These are phyloP conservation scores for Parauchenoglanis ngamensis DNA, from an alignment of 2,797 vertebrate species.

Conservation along the genomic window DNA sequence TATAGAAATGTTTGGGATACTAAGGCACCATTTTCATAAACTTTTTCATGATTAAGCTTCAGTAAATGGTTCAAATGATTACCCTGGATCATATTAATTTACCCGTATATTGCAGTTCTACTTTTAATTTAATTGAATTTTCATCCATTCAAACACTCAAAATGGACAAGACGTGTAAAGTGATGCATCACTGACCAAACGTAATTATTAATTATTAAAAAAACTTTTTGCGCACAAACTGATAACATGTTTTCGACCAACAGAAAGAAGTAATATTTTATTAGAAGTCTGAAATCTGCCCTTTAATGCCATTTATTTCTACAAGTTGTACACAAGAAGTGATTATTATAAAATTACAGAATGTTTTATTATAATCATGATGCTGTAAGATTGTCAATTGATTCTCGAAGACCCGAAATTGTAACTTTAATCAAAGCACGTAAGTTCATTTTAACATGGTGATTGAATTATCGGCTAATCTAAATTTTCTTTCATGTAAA, in stretches of 20 bases:
- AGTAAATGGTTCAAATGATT: background rate
- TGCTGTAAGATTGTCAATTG: background rate
- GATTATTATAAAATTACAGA: background rate
- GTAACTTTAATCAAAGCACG: background rate
- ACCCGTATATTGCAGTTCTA: background rate
- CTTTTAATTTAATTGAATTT: background rate
- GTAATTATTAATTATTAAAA: background rate
- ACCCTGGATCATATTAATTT: background rate
- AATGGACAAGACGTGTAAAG: background rate
- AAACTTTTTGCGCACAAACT: background rate
- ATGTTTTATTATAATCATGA: background rate
- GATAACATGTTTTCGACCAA: too few relatives aligned
- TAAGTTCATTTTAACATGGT: background rate
- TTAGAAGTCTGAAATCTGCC: background rate
- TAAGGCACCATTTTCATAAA: background rate
- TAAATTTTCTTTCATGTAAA: background rate
- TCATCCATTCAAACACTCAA: background rate
- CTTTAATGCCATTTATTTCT: background rate
- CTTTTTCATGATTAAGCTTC: background rate
- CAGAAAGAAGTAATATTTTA: background rate
- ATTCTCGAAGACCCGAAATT: background rate
- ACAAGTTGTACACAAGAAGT: background rate
- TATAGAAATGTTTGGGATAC: background rate
- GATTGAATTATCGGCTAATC: background rate
- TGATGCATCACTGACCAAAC: background rate